Evolutionary conservation across 2,113 vertebrate genomes (phyloP).

Genomic region (Galbula dea): DNA sequence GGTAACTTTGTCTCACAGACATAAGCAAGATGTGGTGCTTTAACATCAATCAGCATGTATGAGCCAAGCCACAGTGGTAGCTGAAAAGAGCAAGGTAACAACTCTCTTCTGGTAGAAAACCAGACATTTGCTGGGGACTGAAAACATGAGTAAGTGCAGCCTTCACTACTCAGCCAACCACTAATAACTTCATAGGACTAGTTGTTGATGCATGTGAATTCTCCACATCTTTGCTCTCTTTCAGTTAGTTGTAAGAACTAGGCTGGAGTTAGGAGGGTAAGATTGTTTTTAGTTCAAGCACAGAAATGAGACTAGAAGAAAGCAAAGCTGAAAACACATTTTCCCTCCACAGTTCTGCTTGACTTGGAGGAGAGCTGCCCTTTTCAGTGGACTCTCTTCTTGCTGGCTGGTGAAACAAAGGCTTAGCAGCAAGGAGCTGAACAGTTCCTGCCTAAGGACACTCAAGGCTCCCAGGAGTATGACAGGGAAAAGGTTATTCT

Average conservation of each 20-base stretch:
- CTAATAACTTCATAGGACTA: neutral
- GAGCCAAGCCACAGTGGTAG: neutral
- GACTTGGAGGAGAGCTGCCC: fast-evolving
- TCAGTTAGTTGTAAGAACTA: neutral
- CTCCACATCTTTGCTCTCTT: neutral
- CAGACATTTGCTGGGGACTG: neutral
- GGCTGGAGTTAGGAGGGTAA: neutral
- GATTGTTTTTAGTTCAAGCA: neutral
- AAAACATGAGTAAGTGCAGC: neutral
- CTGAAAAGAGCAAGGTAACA: neutral
- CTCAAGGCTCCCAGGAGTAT: neutral
- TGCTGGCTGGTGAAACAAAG: neutral
- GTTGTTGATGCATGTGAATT: neutral
- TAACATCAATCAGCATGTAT: neutral
- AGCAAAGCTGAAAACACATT: neutral
- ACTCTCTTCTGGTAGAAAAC: neutral
- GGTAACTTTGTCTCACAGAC: neutral
- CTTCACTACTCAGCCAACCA: neutral
- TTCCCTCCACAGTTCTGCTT: neutral
- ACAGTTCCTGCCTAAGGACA: neutral
- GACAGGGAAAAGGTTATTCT: neutral
- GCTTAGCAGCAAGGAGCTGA: neutral
- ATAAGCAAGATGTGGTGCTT: neutral
- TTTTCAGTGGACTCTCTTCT: neutral
- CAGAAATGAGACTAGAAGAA: neutral